Conservation (phyloP, 2,113 vertebrate genomes). For the Natator depressus region DNA sequence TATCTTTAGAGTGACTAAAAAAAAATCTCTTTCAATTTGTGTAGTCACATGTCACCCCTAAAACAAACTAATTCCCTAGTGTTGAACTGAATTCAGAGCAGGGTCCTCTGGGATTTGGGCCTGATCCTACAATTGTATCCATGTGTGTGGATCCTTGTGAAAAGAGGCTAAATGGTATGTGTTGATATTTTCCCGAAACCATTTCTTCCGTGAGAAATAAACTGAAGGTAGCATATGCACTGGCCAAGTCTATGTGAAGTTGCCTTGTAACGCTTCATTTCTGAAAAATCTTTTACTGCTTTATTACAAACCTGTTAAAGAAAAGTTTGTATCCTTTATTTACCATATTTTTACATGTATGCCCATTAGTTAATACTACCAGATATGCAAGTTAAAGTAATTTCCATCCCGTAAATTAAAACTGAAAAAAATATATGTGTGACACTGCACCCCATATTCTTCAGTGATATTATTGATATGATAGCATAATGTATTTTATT, state of each 20-base stretch:
- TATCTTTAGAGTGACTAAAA: background rate
- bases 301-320: fast-evolving
- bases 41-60: background rate
- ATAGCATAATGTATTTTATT: too few relatives aligned
- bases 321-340: background rate
- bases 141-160: fast-evolving
- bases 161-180: background rate
- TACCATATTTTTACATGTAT: fast-evolving
- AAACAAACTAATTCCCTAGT: background rate
- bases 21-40: background rate
- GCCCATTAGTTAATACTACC: background rate
- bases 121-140: background rate
- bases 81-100: background rate
- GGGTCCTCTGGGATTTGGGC: background rate
- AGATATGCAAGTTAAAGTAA: background rate
- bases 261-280: background rate
- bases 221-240: fast-evolving
- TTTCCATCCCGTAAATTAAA: background rate
- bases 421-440: background rate
- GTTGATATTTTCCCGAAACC: background rate
- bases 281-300: fast-evolving
- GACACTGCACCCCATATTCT: background rate
- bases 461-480: too few relatives aligned
- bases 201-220: background rate
- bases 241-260: background rate